Percentiles rank a stretch among this genome's conserved stretches.
These are phyloP conservation scores for Ceramica pisi DNA, from an alignment of 2,888 invertebrate species.

Conservation along the genomic window DNA sequence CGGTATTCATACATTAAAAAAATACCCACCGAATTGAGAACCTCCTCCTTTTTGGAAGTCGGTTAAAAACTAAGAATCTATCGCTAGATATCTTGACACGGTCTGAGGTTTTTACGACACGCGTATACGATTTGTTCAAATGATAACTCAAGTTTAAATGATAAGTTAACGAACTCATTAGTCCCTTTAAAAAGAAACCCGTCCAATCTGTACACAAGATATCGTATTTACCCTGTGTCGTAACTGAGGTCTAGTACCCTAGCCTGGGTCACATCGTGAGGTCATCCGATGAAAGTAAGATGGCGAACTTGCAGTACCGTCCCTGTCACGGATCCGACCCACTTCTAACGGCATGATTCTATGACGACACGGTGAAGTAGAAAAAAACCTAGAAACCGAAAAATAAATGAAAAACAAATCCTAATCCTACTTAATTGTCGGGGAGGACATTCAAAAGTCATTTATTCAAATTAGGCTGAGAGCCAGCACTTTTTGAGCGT, in stretches of 20 bases:
- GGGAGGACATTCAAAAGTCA: no score
- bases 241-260: slow-evolving; percentile 61
- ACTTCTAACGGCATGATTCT: slow-evolving; percentile 51
- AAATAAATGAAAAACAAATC: neutral
- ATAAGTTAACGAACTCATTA: neutral
- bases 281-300: slow-evolving; percentile 85
- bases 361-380: slow-evolving; percentile 23
- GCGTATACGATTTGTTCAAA: no score
- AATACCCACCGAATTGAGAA: no score
- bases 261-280: slow-evolving; percentile 81
- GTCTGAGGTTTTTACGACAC: no score
- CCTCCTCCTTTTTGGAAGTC: no score
- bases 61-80: no score
- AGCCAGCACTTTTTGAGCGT: no score
- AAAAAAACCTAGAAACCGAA: neutral
- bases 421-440: no score
- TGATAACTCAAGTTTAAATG: no score
- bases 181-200: neutral
- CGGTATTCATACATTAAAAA: no score
- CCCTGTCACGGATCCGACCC: slow-evolving; percentile 61
- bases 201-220: slow-evolving; percentile 20
- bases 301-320: slow-evolving; percentile 66
- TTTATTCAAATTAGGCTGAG: no score
- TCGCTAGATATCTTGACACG: no score
- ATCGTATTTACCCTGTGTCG: slow-evolving; percentile 55